phyloP scores from a whole-genome alignment of 2,888 invertebrate species.

The Papilio demoleus region DNA sequence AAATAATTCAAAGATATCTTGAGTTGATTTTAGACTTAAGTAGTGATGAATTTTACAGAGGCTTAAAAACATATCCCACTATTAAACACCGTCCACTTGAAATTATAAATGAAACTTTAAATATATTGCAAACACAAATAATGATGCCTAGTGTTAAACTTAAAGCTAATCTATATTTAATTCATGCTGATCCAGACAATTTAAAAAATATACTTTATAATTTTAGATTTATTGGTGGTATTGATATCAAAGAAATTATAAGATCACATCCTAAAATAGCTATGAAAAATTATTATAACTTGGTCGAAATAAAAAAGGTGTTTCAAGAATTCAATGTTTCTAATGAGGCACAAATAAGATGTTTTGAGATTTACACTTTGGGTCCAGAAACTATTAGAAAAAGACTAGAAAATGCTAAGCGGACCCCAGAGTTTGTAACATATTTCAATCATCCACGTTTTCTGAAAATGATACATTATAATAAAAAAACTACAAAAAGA shows the following conservation, averaged over 20 bases:
- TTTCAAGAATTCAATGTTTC: constrained; percentile 67
- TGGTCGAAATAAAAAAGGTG: constrained; percentile 65
- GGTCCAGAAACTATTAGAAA: constrained; percentile 67
- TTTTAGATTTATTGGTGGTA: constrained; percentile 67
- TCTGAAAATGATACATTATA: constrained; percentile 74
- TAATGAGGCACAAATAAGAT: constrained; percentile 73
- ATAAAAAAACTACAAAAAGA: constrained; percentile 68
- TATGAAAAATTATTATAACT: constrained; percentile 59
- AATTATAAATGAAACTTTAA: constrained; percentile 68
- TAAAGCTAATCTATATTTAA: constrained; percentile 71
- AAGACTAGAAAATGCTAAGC: constrained; percentile 65
- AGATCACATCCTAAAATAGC: constrained; percentile 73
- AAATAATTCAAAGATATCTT: constrained; percentile 74
- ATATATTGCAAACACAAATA: constrained; percentile 65
- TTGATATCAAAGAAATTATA: constrained; percentile 75
- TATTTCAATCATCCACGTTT: constrained; percentile 73
- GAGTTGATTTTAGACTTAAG: constrained; percentile 71
- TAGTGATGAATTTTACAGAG: constrained; percentile 68
- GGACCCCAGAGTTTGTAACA: constrained; percentile 70
- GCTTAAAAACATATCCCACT: constrained; percentile 72
- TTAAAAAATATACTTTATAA: constrained; percentile 66
- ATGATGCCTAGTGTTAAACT: constrained; percentile 70
- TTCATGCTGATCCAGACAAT: constrained; percentile 74
- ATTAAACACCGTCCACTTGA: constrained; percentile 74
- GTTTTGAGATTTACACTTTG: constrained; percentile 74